A percentile compares a stretch with the other conserved stretches of the same genome.
Evolutionary conservation across 2,888 invertebrate genomes (phyloP).

Genomic region (Agrotis clavis): DNA sequence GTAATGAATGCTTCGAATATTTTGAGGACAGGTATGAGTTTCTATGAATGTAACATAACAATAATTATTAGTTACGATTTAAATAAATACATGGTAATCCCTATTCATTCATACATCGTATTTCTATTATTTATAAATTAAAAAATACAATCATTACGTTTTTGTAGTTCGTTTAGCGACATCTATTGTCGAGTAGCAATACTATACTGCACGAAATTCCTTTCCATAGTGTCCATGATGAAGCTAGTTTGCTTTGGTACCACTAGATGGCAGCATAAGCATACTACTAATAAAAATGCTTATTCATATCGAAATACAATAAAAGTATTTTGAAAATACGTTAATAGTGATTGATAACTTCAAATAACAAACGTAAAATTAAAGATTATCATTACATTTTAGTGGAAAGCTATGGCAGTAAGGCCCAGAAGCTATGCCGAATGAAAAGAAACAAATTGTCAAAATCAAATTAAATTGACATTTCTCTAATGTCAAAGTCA

Average conservation of each 20-base stretch:
- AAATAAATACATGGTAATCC: background rate
- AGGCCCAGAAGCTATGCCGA: too few species aligned
- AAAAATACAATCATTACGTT: accelerated
- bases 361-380: too few species aligned
- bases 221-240: background rate
- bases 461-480: constrained; percentile 17
- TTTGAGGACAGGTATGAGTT: background rate
- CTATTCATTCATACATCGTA: background rate
- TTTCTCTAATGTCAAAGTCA: constrained; percentile 2
- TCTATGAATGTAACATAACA: background rate
- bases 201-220: background rate
- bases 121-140: too few species aligned
- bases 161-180: background rate
- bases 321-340: too few species aligned
- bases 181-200: constrained; percentile 47
- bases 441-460: background rate
- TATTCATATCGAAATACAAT: too few species aligned
- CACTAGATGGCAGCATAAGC: constrained; percentile 21
- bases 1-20: background rate
- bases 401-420: too few species aligned
- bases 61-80: background rate
- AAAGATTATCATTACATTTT: too few species aligned
- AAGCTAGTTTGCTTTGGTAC: background rate
- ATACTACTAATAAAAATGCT: too few species aligned
- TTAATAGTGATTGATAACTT: too few species aligned